Conservation (phyloP, 2,888 invertebrate species). For the Nymphalis c-album region DNA sequence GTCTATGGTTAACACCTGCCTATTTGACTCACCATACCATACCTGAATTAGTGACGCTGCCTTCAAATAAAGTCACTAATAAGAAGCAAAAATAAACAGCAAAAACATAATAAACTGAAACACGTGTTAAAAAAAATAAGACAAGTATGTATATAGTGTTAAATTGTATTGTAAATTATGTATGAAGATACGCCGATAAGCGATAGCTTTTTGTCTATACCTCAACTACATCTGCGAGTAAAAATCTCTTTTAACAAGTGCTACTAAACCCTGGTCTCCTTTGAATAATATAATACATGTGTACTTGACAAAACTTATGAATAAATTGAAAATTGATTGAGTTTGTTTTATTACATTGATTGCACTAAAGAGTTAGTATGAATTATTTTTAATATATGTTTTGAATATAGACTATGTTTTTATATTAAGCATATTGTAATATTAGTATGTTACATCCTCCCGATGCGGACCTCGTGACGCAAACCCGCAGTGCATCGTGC, state of each 20-base stretch:
- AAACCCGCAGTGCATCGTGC: constrained; percentile 28
- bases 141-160: neutral
- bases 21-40: neutral
- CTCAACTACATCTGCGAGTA: no score
- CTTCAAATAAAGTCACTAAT: constrained; percentile 9
- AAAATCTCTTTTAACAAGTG: no score
- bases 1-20: neutral
- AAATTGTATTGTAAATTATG: constrained; percentile 1
- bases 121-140: neutral
- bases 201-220: no score
- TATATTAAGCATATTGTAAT: constrained; percentile 8
- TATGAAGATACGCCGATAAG: neutral
- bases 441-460: constrained; percentile 15
- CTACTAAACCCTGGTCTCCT: no score
- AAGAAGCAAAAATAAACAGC: constrained; percentile 23
- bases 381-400: no score
- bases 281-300: no score
- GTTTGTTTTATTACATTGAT: no score
- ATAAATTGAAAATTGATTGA: no score
- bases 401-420: no score
- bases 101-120: constrained; percentile 5
- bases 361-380: no score
- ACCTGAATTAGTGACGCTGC: constrained; percentile 3
- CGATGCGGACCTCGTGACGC: constrained; percentile 15
- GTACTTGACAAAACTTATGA: no score